Percentiles rank a stretch among this genome's conserved stretches.
Conservation (phyloP, 2,113 vertebrate genomes). For the Rhagologus leucostigma region DNA sequence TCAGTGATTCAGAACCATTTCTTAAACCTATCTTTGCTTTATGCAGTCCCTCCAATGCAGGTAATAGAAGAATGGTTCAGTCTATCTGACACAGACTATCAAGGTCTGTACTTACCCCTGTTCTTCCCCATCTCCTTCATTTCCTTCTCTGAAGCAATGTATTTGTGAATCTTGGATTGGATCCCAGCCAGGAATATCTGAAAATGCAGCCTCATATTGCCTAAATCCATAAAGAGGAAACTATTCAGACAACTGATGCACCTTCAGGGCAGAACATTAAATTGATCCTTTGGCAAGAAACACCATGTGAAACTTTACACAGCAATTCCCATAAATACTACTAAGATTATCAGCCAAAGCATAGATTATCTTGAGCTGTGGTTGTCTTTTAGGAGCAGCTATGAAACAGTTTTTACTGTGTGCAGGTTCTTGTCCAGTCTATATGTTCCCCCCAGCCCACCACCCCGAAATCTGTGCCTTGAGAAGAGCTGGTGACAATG, state of each 20-base stretch:
- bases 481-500: neutral
- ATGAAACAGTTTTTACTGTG: neutral
- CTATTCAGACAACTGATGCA: slow-evolving; percentile 64
- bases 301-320: slow-evolving; percentile 45
- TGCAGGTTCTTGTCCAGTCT: neutral
- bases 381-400: neutral
- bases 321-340: slow-evolving; percentile 65
- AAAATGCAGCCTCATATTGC: slow-evolving; percentile 66
- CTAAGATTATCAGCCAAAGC: slow-evolving; percentile 10
- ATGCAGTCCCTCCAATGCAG: neutral
- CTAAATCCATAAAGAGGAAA: slow-evolving; percentile 69
- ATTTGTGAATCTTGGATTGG: slow-evolving; percentile 56
- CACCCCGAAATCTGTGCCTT: neutral
- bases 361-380: neutral
- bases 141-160: slow-evolving; percentile 69
- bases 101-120: neutral
- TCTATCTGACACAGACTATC: slow-evolving; percentile 48
- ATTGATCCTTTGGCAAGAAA: slow-evolving; percentile 66
- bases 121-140: slow-evolving; percentile 7
- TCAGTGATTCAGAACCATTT: slow-evolving; percentile 19
- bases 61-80: neutral
- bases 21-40: neutral
- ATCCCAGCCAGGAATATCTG: slow-evolving; percentile 59
- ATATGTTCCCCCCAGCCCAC: neutral
- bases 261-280: slow-evolving; percentile 51